Evolutionary conservation across 2,888 invertebrate species (phyloP).

Genomic region (Abscondita cerata): DNA sequence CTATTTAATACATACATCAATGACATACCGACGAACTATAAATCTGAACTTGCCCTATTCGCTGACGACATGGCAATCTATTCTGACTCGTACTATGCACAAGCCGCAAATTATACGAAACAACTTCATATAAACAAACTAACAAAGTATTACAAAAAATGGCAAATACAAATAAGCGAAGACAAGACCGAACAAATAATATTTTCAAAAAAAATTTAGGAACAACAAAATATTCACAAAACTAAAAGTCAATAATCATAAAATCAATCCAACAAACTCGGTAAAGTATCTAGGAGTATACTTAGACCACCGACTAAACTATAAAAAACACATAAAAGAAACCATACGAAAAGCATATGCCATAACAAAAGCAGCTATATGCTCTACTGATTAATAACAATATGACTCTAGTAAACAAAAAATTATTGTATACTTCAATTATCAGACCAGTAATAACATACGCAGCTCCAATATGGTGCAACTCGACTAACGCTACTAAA

Average conservation of each 20-base stretch:
- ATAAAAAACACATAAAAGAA: constrained; percentile 28
- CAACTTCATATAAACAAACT: constrained; percentile 30
- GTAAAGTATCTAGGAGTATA: constrained; percentile 40
- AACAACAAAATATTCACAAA: constrained; percentile 8
- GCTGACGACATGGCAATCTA: constrained; percentile 42
- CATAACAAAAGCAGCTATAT: constrained; percentile 24
- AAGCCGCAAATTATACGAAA: constrained; percentile 34
- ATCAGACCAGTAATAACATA: constrained; percentile 40
- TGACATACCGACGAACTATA: constrained; percentile 26
- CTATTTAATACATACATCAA: constrained; percentile 35
- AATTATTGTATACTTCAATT: constrained; percentile 39
- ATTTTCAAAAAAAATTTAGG: constrained; percentile 19
- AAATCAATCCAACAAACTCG: constrained; percentile 3
- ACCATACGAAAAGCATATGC: constrained; percentile 13
- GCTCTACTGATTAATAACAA: constrained; percentile 20
- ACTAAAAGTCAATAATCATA: constrained; percentile 17
- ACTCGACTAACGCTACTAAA: constrained; percentile 22
- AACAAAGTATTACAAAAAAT: constrained; percentile 27
- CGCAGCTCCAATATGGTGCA: constrained; percentile 42
- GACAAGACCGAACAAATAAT: constrained; percentile 30
- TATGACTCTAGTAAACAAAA: constrained; percentile 32
- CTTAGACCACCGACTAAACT: constrained; percentile 37
- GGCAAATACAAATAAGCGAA: constrained; percentile 34
- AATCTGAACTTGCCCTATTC: constrained; percentile 35
- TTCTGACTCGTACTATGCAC: constrained; percentile 34